Base-by-base conservation (phyloP, 2,113 vertebrate species). In the Hepsetus odoe region DNA sequence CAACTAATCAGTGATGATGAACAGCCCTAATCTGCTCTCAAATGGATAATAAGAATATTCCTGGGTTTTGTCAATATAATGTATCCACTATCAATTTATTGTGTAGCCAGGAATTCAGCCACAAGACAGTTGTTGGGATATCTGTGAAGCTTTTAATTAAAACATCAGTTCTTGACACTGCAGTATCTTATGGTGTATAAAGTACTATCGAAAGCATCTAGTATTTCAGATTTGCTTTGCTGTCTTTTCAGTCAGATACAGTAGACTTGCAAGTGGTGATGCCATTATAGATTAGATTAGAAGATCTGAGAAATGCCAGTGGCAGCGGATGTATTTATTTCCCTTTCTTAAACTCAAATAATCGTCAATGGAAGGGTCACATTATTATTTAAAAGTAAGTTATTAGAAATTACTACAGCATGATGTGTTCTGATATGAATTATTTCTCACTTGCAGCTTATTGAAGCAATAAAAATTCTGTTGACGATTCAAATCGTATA, bases 211-310 rank as follows among this genome's bases (percentile, higher is more conserved):
- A 16, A 13, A 33, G 1, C 30, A 20, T 62, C 32, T 35, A 18
- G 24, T 33, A 0, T 0, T n/a, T 51, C 49, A 51, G 49, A 51
- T 33, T 3, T 10, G 30, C 59, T 9, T 35, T 62, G 14, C 32
- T 14, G 28, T 16, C 58, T 32, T 24, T 58, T 61, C 49, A 62
- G 11, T 8, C 14, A 33, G 30, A 62, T 35, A n/a, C 26, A 33
- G 30, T 33, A 33, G 59, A 62, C 30, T 14, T 62, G 16, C 59
- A 62, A 62, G 59, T n/a, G 11, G 16, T 20, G 20, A 33, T 62
- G 59, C 59, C 20, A 35, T 62, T 62, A 62, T 20, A 62, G 59
- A 62, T 62, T 35, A 62, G 59, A 62, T 62, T 20, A 33, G 32
- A 62, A n/a, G 16, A 62, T 28, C 59, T 35, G 20, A 35, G 2